A percentile compares a stretch with the other conserved stretches of the same genome.
Conservation (phyloP, 2,888 invertebrate species). For the Caenorhabditis wallacei region DNA sequence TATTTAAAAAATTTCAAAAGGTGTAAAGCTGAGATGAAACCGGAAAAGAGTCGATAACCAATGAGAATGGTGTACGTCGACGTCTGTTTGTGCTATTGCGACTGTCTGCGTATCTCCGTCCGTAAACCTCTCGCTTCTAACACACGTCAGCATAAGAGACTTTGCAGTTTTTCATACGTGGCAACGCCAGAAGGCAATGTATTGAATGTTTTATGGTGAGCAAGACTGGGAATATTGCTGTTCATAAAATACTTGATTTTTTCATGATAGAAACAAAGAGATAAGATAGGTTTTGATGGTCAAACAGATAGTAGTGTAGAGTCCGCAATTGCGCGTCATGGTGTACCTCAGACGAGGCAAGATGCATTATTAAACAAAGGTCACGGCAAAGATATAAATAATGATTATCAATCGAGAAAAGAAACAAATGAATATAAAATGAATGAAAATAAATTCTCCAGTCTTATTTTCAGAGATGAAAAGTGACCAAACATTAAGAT, state of each 20-base stretch:
- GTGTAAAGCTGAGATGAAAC: slow-evolving; percentile 1
- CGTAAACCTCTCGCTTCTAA: slow-evolving; percentile 35
- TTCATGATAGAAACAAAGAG: background rate
- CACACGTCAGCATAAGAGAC: slow-evolving; percentile 69
- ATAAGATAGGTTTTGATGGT: background rate
- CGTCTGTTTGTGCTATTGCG: slow-evolving; percentile 56
- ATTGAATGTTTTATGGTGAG: background rate
- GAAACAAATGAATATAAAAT: too few species aligned
- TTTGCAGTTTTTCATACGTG: slow-evolving; percentile 59
- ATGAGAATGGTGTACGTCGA: slow-evolving; percentile 46
- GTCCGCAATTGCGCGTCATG: slow-evolving; percentile 19
- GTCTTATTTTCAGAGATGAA: too few species aligned
- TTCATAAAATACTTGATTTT: background rate
- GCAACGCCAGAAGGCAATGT: slow-evolving; percentile 2
- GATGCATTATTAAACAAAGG: too few species aligned
- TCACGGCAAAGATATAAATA: background rate
- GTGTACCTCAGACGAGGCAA: slow-evolving; percentile 18
- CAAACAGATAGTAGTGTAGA: background rate
- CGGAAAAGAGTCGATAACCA: slow-evolving; percentile 46
- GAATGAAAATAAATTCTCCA: too few species aligned
- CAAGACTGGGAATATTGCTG: background rate
- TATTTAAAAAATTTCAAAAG: background rate
- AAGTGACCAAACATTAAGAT: too few species aligned
- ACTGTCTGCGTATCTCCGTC: slow-evolving; percentile 59
- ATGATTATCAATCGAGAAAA: background rate